Conservation (phyloP, 2,888 invertebrate species). For the Archips xylosteana region DNA sequence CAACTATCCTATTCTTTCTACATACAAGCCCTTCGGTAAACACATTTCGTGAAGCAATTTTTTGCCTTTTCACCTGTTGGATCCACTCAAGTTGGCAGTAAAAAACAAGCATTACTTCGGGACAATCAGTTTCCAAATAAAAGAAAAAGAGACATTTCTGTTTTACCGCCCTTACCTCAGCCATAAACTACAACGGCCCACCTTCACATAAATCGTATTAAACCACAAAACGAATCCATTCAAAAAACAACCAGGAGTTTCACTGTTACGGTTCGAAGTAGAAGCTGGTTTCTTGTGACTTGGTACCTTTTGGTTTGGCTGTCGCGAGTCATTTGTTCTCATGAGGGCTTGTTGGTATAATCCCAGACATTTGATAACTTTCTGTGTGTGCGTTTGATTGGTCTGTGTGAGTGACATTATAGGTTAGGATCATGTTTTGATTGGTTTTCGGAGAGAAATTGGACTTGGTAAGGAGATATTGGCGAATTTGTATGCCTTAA, state of each 20-base stretch:
- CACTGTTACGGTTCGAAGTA: background rate
- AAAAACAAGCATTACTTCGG: slow-evolving; percentile 36
- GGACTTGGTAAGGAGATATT: slow-evolving; percentile 34
- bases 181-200: slow-evolving; percentile 19
- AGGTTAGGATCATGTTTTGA: slow-evolving; percentile 21
- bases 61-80: slow-evolving; percentile 36
- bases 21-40: background rate
- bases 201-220: background rate
- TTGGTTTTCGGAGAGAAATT: slow-evolving; percentile 28
- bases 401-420: slow-evolving; percentile 19
- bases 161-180: slow-evolving; percentile 30
- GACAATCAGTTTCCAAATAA: slow-evolving; percentile 38
- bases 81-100: slow-evolving; percentile 23
- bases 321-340: slow-evolving; percentile 22
- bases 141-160: slow-evolving; percentile 35
- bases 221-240: background rate
- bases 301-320: background rate
- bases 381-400: slow-evolving; percentile 6
- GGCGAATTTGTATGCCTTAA: slow-evolving; percentile 1
- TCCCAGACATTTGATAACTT: slow-evolving; percentile 35
- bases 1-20: too few relatives aligned
- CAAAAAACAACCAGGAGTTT: background rate
- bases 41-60: background rate
- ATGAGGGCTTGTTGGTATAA: slow-evolving; percentile 33
- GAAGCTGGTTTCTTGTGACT: background rate